Percentiles rank a stretch among this genome's conserved stretches.
Evolutionary conservation across 1,140 invertebrate species (phyloP).

Genomic region (Drosophila pseudoobscura): DNA sequence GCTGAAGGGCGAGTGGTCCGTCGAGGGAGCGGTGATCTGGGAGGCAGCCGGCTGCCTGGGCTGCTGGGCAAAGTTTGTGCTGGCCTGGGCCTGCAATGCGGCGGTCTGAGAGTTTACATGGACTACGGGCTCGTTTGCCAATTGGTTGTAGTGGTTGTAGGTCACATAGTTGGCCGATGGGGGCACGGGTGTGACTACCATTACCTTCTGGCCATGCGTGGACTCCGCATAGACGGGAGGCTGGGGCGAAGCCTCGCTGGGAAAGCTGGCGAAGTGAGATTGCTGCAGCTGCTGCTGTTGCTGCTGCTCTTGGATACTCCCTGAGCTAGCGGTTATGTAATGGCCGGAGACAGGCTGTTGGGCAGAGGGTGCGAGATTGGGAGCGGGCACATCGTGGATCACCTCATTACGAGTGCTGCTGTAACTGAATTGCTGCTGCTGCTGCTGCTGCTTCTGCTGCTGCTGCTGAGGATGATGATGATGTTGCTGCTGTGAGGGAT

Average conservation of each 20-base stretch:
- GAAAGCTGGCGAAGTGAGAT: conserved; percentile 45
- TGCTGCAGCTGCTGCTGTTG: conserved; percentile 41
- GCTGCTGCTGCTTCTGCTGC: conserved; percentile 46
- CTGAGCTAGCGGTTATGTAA: conserved; percentile 32
- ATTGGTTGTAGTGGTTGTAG: conserved; percentile 77
- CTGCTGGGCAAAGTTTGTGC: conserved; percentile 68
- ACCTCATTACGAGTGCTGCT: conserved; percentile 73
- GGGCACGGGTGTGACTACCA: conserved; percentile 78
- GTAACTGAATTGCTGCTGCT: conserved; percentile 55
- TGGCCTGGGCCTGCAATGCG: conserved; percentile 51
- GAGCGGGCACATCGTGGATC: conserved; percentile 79
- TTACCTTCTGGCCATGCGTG: conserved; percentile 76
- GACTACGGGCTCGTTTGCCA: conserved; percentile 47
- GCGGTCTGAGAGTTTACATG: conserved; percentile 60
- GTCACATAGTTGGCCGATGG: conserved; percentile 54
- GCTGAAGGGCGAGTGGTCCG: conserved; percentile 67
- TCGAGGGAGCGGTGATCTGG: conserved; percentile 32
- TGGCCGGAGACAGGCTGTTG: conserved; percentile 31
- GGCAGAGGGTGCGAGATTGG: conserved; percentile 62
- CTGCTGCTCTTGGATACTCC: conserved; percentile 26
- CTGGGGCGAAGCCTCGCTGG: conserved; percentile 36
- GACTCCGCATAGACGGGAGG: conserved; percentile 71
- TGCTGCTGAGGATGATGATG: not conserved
- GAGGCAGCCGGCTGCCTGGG: conserved; percentile 44
- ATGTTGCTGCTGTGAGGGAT: conserved; percentile 12